Evolutionary conservation across 2,113 vertebrate species (phyloP).

Genomic region (Trinectes maculatus): DNA sequence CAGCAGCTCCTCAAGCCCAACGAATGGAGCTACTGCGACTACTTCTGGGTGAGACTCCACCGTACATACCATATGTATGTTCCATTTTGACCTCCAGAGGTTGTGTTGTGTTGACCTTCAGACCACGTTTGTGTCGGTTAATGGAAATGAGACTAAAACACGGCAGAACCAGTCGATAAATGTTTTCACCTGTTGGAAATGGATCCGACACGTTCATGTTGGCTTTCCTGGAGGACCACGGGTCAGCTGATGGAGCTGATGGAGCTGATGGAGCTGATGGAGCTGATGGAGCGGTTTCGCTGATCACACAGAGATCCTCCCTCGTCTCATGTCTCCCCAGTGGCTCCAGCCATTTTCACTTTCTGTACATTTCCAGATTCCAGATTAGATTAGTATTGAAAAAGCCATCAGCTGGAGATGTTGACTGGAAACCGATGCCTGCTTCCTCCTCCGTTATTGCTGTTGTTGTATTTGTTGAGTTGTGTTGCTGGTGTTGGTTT

Average conservation of each 20-base stretch:
- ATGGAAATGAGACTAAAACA: not conserved
- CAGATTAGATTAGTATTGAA: conserved; percentile 34
- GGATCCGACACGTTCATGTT: not conserved
- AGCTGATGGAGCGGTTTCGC: conserved; percentile 1
- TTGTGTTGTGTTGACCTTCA: conserved; percentile 7
- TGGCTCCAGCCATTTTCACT: conserved; percentile 12
- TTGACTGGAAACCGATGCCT: conserved; percentile 10
- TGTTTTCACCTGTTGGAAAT: not conserved
- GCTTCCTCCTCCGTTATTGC: not conserved
- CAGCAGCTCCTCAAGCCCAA: conserved; percentile 96
- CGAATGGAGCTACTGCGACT: conserved; percentile 99
- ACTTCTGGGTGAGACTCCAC: conserved; percentile 99
- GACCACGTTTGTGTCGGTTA: not conserved
- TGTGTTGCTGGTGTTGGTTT: not conserved
- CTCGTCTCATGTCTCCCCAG: not conserved
- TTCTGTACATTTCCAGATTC: conserved; percentile 25
- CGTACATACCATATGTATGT: too few relatives aligned
- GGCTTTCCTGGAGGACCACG: not conserved
- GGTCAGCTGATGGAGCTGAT: conserved; percentile 12
- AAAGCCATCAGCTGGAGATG: not conserved
- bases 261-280: too few relatives aligned
- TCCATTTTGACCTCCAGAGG: too few relatives aligned
- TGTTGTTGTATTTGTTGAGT: not conserved
- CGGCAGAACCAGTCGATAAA: not conserved
- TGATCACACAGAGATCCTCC: conserved; percentile 10